phyloP scores from a whole-genome alignment of 2,888 invertebrate species.

The Caradrina clavipalpis region DNA sequence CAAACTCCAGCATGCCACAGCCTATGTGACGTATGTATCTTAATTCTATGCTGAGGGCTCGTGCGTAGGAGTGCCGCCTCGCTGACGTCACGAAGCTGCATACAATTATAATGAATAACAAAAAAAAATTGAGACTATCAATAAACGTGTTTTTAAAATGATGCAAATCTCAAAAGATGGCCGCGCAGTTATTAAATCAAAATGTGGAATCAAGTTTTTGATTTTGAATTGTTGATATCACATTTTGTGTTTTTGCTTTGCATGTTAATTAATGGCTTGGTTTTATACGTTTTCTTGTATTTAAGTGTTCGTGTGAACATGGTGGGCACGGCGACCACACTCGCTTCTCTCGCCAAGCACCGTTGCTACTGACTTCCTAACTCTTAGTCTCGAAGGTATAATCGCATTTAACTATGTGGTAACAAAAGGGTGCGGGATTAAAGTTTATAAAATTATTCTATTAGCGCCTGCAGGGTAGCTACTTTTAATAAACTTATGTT shows the following conservation, averaged over 20 bases:
- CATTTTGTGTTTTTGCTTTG: slow-evolving; percentile 16
- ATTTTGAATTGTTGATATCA: slow-evolving; percentile 14
- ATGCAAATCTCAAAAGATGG: slow-evolving; percentile 27
- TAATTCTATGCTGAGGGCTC: slow-evolving; percentile 16
- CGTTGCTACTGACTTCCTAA: too few species aligned
- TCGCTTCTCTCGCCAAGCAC: too few species aligned
- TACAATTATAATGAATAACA: not conserved
- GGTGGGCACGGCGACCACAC: too few species aligned
- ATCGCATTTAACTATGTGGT: too few species aligned
- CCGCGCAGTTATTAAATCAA: slow-evolving; percentile 1
- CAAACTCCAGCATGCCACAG: slow-evolving; percentile 18
- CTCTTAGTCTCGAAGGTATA: too few species aligned
- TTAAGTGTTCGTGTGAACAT: not conserved
- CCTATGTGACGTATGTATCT: slow-evolving; percentile 29
- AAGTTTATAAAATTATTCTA: too few species aligned
- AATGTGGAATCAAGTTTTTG: slow-evolving; percentile 22
- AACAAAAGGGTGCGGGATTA: too few species aligned
- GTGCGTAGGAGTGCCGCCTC: slow-evolving; percentile 4
- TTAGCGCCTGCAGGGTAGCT: too few species aligned
- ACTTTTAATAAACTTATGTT: too few species aligned
- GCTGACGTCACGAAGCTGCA: slow-evolving; percentile 39
- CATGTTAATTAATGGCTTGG: not conserved
- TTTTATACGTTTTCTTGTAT: not conserved
- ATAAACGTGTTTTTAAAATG: slow-evolving; percentile 14
- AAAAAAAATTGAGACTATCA: not conserved